Evolutionary conservation across 2,113 vertebrate species (phyloP).

Genomic region (Daubentonia madagascariensis): DNA sequence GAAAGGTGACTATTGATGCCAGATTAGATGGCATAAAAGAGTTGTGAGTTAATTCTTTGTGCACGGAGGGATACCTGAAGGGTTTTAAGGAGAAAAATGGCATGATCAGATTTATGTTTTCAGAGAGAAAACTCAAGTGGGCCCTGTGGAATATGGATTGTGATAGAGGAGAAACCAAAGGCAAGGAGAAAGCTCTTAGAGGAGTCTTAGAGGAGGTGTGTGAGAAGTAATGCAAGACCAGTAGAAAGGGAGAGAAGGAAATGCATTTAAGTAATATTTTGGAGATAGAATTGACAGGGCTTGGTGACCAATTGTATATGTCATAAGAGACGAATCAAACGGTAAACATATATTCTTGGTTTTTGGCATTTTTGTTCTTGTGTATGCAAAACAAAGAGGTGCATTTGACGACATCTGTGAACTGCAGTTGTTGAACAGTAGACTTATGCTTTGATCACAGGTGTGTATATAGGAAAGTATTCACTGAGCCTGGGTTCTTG

Average conservation of each 20-base stretch:
- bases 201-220: background rate
- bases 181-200: background rate
- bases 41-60: slow-evolving; percentile 7
- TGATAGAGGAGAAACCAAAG: background rate
- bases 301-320: background rate
- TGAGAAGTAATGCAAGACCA: background rate
- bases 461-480: background rate
- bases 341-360: slow-evolving; percentile 21
- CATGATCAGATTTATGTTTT: background rate
- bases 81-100: background rate
- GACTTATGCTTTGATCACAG: background rate
- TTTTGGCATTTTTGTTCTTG: slow-evolving; percentile 31
- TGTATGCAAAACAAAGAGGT: background rate
- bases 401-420: background rate
- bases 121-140: background rate
- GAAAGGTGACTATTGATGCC: background rate
- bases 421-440: background rate
- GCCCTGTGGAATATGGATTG: background rate
- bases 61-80: background rate
- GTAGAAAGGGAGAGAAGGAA: background rate
- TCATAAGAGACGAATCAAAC: slow-evolving; percentile 11
- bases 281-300: background rate
- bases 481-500: slow-evolving; percentile 14
- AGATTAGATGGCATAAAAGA: background rate
- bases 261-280: slow-evolving; percentile 23